Base-by-base conservation (phyloP, 2,888 invertebrate species). In the Rhagium mordax region DNA sequence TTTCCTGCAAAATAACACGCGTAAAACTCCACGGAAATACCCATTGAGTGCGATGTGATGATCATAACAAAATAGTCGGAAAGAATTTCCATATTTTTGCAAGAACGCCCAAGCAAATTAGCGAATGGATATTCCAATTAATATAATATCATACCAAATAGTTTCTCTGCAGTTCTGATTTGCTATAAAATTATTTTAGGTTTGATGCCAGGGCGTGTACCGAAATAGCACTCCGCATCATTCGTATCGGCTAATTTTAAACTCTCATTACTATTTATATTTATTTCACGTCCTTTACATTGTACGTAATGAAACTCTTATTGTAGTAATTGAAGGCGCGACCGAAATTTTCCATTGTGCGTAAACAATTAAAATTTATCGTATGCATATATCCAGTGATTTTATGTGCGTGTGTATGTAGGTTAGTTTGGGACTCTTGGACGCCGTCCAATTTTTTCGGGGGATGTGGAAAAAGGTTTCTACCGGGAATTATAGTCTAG, bases 161-260 rank as follows among this genome's bases (percentile, higher is more conserved):
- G n/a, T 41, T 41, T 13, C 33, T 33, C 10, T 33, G 3, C 33
- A 33, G 3, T 41, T 13, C 41, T 41, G n/a, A 41, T 41, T 41
- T n/a, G n/a, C 41, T 41, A 41, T 33, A 41, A 41, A 13, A 41
- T 41, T n/a, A 41, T 41, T 24, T 55, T 55, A 55, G 20, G 10
- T 55, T 55, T 55, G n/a, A 24, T 55, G 55, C 55, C 55, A 53
- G 55, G 24, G n/a, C 55, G 24, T 55, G 10, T 55, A 21, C 55
- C 27, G 24, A 55, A 55, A 55, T 55, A 55, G 5, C 41, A 41
- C 55, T 24, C 55, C 24, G 18, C 47, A 49, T 21, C 64, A 49
- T 64, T 64, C 48, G 49, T 24, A 64, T 18, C 16, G 3, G 49
- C 49, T 64, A 64, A 64, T 64, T 64, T 64, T 64, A 55, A 49